Base-by-base conservation (phyloP, 2,888 invertebrate genomes). In the Podotricha telesiphe region DNA sequence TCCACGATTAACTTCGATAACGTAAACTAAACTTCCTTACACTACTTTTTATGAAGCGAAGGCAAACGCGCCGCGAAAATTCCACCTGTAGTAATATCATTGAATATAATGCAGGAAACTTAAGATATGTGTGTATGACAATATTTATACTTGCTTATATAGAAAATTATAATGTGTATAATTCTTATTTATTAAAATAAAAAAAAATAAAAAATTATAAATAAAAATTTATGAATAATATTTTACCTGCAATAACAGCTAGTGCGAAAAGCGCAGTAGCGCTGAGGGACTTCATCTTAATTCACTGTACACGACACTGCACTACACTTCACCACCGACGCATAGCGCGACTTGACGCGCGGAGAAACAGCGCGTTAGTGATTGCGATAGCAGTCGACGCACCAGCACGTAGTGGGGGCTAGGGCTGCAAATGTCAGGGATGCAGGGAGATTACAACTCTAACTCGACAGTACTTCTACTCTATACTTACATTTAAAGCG, bases 251-350 rank as follows among this genome's bases (percentile, higher is more conserved):
- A 79, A 88, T 75, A 75, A 89, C 80, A 77, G 87, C 87, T 76
- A 91, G 79, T 70, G 82, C 78, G 75, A 76, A 82, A 61, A 81
- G 86, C 86, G 86, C 88, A 77, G 79, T 79, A 71, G 86, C 88
- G 85, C 86, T 77, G 82, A 83, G 80, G 80, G 86, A 88, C 88
- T 82, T 89, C 89, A 91, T 89, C 75, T 76, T 89, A 79, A 70
- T 83, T 79, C 81, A 79, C 78, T 78, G 78, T 79, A 82, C 80
- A 85, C 80, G 81, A 76, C 81, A 81, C 81, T 76, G 73, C 91
- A 92, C 91, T 82, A 79, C 90, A 91, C 90, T 83, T 86, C 91
- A 92, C 93, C 88, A 90, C 90, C 88, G 86, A 85, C 82, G 86
- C 92, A 80, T 89, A 84, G 84, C 78, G 79, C 78, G 79, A 77